Conservation (phyloP, 2,797 vertebrate species). For the Champsocephalus gunnari region DNA sequence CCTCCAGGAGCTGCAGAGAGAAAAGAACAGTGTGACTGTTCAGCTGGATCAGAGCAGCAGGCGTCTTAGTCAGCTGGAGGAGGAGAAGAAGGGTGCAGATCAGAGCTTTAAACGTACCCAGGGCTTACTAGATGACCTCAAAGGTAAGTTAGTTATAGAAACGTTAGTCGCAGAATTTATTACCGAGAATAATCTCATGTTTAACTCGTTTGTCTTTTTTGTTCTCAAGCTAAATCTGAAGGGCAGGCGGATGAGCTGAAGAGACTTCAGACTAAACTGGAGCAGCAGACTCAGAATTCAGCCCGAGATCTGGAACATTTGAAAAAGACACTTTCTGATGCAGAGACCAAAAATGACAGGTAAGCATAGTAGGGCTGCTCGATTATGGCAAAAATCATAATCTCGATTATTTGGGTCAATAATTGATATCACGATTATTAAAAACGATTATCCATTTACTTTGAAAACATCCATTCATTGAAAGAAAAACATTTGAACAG, state of each 20-base stretch:
- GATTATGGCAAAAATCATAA: no score
- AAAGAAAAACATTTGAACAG: no score
- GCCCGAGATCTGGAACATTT: conserved; percentile 80
- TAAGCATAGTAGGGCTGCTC: conserved; percentile 15
- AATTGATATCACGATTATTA: no score
- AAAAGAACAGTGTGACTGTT: conserved; percentile 80
- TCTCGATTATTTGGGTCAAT: no score
- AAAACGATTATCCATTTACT: no score
- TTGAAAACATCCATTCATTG: no score
- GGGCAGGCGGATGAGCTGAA: conserved; percentile 84
- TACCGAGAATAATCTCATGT: not conserved
- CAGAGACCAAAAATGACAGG: conserved; percentile 86
- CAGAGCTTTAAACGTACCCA: conserved; percentile 86
- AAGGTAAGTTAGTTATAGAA: conserved; percentile 75
- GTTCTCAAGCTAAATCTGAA: conserved; percentile 84
- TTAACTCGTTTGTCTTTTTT: conserved; percentile 13
- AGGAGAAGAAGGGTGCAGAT: conserved; percentile 83
- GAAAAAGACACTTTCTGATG: conserved; percentile 83
- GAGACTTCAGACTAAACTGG: conserved; percentile 85
- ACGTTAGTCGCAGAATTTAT: not conserved
- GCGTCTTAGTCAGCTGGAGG: conserved; percentile 85
- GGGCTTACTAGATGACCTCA: conserved; percentile 87
- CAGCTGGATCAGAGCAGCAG: conserved; percentile 86
- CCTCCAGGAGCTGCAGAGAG: conserved; percentile 87
- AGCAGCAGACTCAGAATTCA: conserved; percentile 81